Conservation (phyloP, 2,113 vertebrate genomes). For the Mobula hypostoma region DNA sequence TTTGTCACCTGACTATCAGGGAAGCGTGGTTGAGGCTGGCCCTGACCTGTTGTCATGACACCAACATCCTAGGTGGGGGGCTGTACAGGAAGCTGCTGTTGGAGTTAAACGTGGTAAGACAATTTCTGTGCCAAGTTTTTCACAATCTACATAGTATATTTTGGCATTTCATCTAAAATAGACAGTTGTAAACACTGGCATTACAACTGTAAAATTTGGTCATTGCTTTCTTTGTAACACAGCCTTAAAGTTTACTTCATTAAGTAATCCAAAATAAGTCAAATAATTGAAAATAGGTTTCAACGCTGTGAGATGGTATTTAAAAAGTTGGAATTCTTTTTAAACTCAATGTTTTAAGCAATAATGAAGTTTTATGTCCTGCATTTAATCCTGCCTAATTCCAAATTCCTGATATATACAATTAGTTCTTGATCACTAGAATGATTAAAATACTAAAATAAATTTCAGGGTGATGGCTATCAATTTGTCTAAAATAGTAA, state of each 20-base stretch:
- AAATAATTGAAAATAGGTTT: background rate
- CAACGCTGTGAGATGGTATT: background rate
- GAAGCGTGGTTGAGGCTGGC: slow-evolving; percentile 75
- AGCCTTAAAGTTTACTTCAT: slow-evolving; percentile 11
- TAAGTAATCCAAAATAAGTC: background rate
- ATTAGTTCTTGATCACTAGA: background rate
- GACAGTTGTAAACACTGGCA: background rate
- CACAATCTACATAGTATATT: slow-evolving; percentile 6
- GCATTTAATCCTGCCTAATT: background rate
- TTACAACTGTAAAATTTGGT: background rate
- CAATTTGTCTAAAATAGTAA: background rate
- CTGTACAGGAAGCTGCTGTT: slow-evolving; percentile 40
- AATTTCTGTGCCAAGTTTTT: slow-evolving; percentile 38
- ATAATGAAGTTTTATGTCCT: background rate
- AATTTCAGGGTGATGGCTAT: background rate
- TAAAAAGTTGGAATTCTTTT: background rate
- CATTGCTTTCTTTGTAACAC: background rate
- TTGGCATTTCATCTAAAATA: slow-evolving; percentile 6
- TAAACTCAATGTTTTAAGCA: background rate
- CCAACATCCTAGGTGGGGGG: slow-evolving; percentile 72
- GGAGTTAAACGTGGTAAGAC: slow-evolving; percentile 34
- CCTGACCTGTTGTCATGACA: slow-evolving; percentile 76
- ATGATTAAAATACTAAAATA: background rate
- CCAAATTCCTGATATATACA: background rate
- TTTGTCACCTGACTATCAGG: slow-evolving; percentile 93